Evolutionary conservation across 64 coral and sea anemone genomes (phyloP).

Genomic region (Acropora tenuis): DNA sequence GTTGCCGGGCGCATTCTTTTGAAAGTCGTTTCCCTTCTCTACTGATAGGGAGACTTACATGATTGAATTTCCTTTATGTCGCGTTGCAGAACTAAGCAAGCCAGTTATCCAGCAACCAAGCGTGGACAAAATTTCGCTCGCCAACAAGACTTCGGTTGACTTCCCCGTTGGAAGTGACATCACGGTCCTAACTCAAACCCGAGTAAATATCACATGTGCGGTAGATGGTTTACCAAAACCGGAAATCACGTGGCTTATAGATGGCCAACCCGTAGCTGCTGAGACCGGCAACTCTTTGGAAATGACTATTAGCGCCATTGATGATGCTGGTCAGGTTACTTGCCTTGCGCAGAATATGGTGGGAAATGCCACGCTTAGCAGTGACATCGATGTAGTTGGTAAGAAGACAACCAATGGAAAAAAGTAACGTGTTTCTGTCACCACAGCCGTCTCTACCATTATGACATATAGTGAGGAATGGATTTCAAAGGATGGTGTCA

Average conservation of each 20-base stretch:
- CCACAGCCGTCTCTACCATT: too few relatives aligned
- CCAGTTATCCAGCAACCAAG: constrained; percentile 1
- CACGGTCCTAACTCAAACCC: constrained; percentile 62
- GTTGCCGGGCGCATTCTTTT: too few relatives aligned
- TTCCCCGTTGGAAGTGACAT: constrained; percentile 63
- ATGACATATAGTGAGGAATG: too few relatives aligned
- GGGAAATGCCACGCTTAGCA: constrained; percentile 48
- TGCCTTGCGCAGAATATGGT: constrained; percentile 56
- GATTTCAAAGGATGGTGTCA: too few relatives aligned
- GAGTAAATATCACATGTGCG: constrained; percentile 58
- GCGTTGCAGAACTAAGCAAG: constrained; percentile 12
- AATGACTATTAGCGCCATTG: not conserved
- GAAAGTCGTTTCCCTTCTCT: too few relatives aligned
- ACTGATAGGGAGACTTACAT: not conserved
- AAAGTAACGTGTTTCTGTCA: not conserved
- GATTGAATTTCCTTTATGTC: not conserved
- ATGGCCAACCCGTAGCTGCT: constrained; percentile 21
- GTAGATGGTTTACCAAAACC: constrained; percentile 67
- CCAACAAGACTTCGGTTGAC: constrained; percentile 10
- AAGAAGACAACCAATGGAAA: not conserved
- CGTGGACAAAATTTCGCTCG: not conserved
- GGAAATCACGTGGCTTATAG: constrained; percentile 74
- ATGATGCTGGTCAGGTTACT: constrained; percentile 49
- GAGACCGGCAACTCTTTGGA: constrained; percentile 14
- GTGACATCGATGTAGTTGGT: constrained; percentile 76